Conservation (phyloP, 2,888 invertebrate genomes). For the Tipula helvola region DNA sequence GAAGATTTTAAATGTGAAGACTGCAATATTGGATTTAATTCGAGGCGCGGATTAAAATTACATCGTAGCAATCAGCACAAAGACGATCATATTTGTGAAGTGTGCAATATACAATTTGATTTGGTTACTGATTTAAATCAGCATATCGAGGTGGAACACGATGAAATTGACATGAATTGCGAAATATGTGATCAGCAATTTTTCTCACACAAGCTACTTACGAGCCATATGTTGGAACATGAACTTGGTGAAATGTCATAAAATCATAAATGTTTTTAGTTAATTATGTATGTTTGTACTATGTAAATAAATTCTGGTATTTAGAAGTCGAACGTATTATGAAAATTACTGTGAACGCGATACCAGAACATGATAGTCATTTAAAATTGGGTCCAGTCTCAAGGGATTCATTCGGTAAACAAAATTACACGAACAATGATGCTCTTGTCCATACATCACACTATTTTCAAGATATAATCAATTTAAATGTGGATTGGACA, state of each 20-base stretch:
- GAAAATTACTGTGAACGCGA: too few relatives aligned
- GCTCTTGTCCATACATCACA: too few relatives aligned
- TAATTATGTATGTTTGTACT: too few relatives aligned
- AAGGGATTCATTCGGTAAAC: too few relatives aligned
- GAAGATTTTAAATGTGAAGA: slow-evolving; percentile 20
- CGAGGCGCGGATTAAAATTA: slow-evolving; percentile 20
- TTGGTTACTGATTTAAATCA: slow-evolving; percentile 20
- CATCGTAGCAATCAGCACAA: slow-evolving; percentile 22
- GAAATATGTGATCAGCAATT: slow-evolving; percentile 20
- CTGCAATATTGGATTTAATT: slow-evolving; percentile 21
- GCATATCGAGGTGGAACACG: slow-evolving; percentile 19
- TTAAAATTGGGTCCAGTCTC: too few relatives aligned
- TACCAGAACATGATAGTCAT: too few relatives aligned
- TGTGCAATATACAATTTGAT: slow-evolving; percentile 20
- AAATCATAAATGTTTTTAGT: not conserved
- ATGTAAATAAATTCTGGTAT: not conserved
- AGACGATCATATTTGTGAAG: slow-evolving; percentile 21
- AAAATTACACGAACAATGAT: too few relatives aligned
- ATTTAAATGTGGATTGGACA: too few relatives aligned
- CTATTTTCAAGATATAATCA: too few relatives aligned
- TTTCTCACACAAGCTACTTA: slow-evolving; percentile 20
- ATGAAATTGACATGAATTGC: slow-evolving; percentile 20
- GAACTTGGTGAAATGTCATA: not conserved
- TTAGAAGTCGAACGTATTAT: not conserved
- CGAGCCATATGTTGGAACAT: slow-evolving; percentile 21